A percentile compares a stretch with the other conserved stretches of the same genome.
Conservation (phyloP, 2,797 vertebrate species). For the Antrozous pallidus region DNA sequence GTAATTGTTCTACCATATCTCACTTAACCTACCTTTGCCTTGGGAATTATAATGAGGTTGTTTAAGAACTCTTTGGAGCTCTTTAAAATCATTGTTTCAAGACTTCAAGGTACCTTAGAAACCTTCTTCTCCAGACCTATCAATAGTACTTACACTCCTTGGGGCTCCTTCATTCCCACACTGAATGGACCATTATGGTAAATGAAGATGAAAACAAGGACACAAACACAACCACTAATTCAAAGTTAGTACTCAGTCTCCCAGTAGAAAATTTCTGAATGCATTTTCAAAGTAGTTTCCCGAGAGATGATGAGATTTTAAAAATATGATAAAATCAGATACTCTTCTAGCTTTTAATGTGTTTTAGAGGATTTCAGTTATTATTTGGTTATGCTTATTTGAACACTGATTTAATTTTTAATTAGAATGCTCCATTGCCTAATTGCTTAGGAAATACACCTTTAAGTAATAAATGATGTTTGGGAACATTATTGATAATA, state of each 20-base stretch:
- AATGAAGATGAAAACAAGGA: background rate
- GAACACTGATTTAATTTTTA: constrained; percentile 80
- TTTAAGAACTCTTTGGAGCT: background rate
- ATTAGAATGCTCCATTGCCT: constrained; percentile 74
- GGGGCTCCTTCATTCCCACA: background rate
- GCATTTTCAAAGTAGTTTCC: constrained; percentile 9
- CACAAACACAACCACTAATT: background rate
- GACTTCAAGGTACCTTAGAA: background rate
- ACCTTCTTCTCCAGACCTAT: background rate
- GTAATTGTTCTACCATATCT: background rate
- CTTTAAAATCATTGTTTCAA: background rate
- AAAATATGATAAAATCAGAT: constrained; percentile 11
- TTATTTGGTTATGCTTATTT: constrained; percentile 73
- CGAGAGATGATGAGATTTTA: background rate
- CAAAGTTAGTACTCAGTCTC: background rate
- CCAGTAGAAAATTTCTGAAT: constrained; percentile 39
- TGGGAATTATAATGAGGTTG: background rate
- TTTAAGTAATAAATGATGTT: constrained; percentile 75
- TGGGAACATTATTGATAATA: constrained; percentile 67
- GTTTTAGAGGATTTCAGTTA: constrained; percentile 53
- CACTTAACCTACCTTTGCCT: background rate
- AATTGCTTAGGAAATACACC: constrained; percentile 75
- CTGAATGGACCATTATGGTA: background rate
- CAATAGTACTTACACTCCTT: background rate
- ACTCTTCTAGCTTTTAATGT: constrained; percentile 46